Percentiles rank a stretch among this genome's conserved stretches.
phyloP scores from a whole-genome alignment of 1,140 invertebrate genomes.

The Trichogramma pretiosum region DNA sequence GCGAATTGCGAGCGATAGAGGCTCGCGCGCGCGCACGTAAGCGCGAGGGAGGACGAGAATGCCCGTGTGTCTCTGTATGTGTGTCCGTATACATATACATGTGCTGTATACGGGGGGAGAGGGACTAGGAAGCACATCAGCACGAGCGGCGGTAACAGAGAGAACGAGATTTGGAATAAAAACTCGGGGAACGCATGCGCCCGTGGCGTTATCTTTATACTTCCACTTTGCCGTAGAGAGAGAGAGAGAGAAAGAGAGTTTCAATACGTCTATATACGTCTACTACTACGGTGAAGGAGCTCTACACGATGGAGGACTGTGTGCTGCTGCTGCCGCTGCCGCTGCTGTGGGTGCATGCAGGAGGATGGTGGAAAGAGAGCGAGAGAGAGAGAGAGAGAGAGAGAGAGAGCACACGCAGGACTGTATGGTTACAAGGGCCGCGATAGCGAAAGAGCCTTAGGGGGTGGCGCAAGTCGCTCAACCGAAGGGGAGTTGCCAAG shows the following conservation, averaged over 20 bases:
- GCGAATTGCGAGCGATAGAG: neutral
- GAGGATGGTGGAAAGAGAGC: constrained; percentile 12
- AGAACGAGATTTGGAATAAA: neutral
- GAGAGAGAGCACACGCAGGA: constrained; percentile 22
- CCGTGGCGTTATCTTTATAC: constrained; percentile 12
- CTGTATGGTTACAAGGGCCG: constrained; percentile 20
- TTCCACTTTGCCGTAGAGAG: constrained; percentile 13
- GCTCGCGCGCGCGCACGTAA: too few relatives aligned
- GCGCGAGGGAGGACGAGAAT: constrained; percentile 15
- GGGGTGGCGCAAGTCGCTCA: constrained; percentile 28
- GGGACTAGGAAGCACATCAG: neutral
- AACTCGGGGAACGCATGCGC: constrained; percentile 16
- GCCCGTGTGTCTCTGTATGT: too few relatives aligned
- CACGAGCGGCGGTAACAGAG: neutral
- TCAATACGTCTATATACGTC: too few relatives aligned
- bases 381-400: constrained; percentile 22
- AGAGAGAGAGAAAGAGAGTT: constrained; percentile 4
- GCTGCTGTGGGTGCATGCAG: neutral
- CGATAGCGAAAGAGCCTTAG: constrained; percentile 14
- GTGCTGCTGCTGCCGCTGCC: too few relatives aligned
- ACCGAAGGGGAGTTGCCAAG: constrained; percentile 42
- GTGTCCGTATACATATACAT: constrained; percentile 1
- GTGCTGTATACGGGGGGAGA: constrained; percentile 10
- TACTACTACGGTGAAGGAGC: too few relatives aligned
- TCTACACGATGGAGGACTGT: too few relatives aligned